Evolutionary conservation across 2,888 invertebrate species (phyloP), one percentile per base, ranked within the genome.

Genomic region (Lasius platythorax): DNA sequence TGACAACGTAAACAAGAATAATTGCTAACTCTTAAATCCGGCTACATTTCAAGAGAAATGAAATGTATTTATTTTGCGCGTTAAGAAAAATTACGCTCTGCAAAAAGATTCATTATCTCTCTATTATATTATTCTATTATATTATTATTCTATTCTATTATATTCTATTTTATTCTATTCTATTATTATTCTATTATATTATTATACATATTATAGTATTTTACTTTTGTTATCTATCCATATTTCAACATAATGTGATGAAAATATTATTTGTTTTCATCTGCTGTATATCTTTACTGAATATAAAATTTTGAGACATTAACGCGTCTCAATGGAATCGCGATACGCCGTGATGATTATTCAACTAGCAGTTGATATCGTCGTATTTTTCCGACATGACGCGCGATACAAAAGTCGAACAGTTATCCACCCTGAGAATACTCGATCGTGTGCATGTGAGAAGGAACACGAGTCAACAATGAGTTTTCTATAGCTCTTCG

Each of bases 391-490:
- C 15, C 18, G 18, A 37, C 50, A 11, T 23, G 37, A 40, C 63
- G 9, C 18, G 15, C 9, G 50, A 28, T 66, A 23, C 50, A 76
- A 66, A 53, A 76, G 50, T 66, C 75, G 37, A 5, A 11, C 64
- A 63, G 23, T 50, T 64, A 64, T 46, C 63, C 64, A 46, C 15
- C 46, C 28, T 46, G 63, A 3, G 64, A 33, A 50, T 64, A 75
- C 46, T 18, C 50, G 28, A 66, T 76, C 37, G 12, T 33, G 33
- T n/a, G 23, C n/a, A 37, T 23, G 66, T 15, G 28, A 53, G 66
- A 66, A 37, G 33, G 66, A 75, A 75, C 33, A 37, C 33, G 64
- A 66, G 66, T 50, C 76, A 76, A 76, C 76, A 76, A 76, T 23
- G 66, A 66, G 50, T 66, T 76, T 66, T 76, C 76, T 66, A 76